Conservation (phyloP, 2,113 vertebrate species). For the Pseudolaguvia tuberculata region DNA sequence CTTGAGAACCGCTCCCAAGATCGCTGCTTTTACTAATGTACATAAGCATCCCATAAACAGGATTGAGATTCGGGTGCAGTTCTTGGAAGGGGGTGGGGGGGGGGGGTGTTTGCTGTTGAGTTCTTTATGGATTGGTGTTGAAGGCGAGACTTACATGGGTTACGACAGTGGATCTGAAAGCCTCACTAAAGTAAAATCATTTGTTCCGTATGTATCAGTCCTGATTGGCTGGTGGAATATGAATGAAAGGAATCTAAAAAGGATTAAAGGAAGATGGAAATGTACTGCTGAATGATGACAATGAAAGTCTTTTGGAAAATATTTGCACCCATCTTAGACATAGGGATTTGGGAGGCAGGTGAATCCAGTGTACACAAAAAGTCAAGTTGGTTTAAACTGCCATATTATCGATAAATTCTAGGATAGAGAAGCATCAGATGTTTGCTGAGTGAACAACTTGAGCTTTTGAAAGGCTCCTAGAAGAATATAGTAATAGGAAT, state of each 20-base stretch:
- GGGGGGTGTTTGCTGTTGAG: constrained; percentile 49
- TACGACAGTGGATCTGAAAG: constrained; percentile 28
- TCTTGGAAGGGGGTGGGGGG: too few species aligned
- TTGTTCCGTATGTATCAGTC: constrained; percentile 6
- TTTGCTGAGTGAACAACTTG: background rate
- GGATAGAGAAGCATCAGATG: constrained; percentile 1
- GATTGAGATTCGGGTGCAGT: constrained; percentile 39
- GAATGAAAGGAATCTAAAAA: constrained; percentile 13
- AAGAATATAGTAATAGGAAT: background rate
- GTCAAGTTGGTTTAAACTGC: background rate
- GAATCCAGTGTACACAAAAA: constrained; percentile 12
- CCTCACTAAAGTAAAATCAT: constrained; percentile 13
- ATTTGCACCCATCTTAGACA: constrained; percentile 14
- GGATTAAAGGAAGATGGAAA: constrained; percentile 27
- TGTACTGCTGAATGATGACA: background rate
- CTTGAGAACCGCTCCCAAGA: constrained; percentile 31
- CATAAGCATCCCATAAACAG: constrained; percentile 50
- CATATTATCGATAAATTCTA: constrained; percentile 21
- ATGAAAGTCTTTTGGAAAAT: constrained; percentile 12
- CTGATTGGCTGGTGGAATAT: background rate
- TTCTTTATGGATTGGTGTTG: constrained; percentile 49
- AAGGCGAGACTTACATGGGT: constrained; percentile 39
- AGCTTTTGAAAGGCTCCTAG: background rate
- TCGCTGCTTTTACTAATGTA: constrained; percentile 54
- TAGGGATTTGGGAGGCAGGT: constrained; percentile 24